A percentile compares a stretch with the other conserved stretches of the same genome.
Evolutionary conservation across 2,113 vertebrate species (phyloP).

Genomic region (Dermatemys mawii): DNA sequence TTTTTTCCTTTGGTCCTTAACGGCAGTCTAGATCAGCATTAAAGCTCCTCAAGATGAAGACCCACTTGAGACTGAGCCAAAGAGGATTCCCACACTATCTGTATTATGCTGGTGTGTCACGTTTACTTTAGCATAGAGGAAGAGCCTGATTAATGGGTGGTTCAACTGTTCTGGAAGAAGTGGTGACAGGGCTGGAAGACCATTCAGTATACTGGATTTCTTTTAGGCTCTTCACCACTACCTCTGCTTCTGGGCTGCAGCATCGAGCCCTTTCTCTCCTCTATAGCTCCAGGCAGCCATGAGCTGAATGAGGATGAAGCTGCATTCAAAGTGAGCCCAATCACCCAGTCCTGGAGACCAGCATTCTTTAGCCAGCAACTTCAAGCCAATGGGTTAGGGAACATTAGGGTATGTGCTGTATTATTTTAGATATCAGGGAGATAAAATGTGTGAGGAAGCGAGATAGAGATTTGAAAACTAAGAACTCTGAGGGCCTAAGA

Average conservation of each 20-base stretch:
- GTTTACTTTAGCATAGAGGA: constrained; percentile 9
- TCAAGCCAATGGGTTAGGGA: not conserved
- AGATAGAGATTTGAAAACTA: not conserved
- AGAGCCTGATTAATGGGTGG: not conserved
- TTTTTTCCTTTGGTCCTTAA: not conserved
- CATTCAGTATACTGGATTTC: not conserved
- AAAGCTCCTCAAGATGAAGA: not conserved
- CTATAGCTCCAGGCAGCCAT: not conserved
- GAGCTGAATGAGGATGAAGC: not conserved
- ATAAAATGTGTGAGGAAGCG: not conserved
- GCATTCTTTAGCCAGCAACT: constrained; percentile 30
- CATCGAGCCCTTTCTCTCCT: not conserved
- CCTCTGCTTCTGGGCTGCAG: not conserved
- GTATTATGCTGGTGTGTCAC: not conserved
- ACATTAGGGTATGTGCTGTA: not conserved
- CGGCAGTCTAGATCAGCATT: not conserved
- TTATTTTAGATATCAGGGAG: not conserved
- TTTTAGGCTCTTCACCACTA: not conserved
- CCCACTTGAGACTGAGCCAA: not conserved
- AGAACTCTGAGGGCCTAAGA: not conserved
- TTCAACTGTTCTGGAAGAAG: not conserved
- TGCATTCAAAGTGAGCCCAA: not conserved
- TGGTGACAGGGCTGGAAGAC: not conserved
- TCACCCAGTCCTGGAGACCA: not conserved
- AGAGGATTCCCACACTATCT: not conserved